phyloP scores from a whole-genome alignment of 2,113 vertebrate species.

The Chamaea fasciata region DNA sequence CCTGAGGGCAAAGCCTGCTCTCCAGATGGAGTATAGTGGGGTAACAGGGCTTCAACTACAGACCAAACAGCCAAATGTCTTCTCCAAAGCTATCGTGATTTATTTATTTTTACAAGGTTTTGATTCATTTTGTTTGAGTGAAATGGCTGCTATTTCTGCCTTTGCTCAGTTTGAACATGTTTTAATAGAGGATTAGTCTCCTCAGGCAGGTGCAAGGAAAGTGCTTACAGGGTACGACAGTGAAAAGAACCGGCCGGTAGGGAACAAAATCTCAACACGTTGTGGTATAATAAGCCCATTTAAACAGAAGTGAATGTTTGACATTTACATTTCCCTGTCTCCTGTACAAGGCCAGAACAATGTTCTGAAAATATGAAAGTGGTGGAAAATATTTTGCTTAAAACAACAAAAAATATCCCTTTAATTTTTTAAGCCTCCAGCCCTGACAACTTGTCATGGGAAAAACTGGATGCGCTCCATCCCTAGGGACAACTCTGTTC shows the following conservation, averaged over 20 bases:
- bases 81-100: slow-evolving; percentile 20
- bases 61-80: slow-evolving; percentile 35
- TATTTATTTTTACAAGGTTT: slow-evolving; percentile 60
- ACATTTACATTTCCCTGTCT: slow-evolving; percentile 53
- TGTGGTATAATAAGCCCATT: slow-evolving; percentile 45
- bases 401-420: neutral
- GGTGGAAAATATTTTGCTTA: slow-evolving; percentile 29
- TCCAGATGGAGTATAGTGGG: slow-evolving; percentile 18
- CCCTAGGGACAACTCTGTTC: neutral
- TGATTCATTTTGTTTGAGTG: slow-evolving; percentile 48
- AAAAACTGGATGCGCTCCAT: neutral
- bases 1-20: neutral
- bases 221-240: slow-evolving; percentile 31
- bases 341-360: slow-evolving; percentile 6
- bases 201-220: slow-evolving; percentile 53
- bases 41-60: neutral
- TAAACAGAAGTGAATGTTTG: slow-evolving; percentile 59
- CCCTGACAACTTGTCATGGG: slow-evolving; percentile 1
- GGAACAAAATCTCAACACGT: slow-evolving; percentile 9
- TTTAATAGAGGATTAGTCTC: slow-evolving; percentile 58
- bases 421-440: slow-evolving; percentile 1
- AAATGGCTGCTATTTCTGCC: slow-evolving; percentile 46
- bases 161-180: slow-evolving; percentile 48
- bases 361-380: neutral
- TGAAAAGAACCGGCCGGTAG: slow-evolving; percentile 46